phyloP scores from a whole-genome alignment of 2,797 vertebrate genomes.

The Cetoscarus ocellatus region DNA sequence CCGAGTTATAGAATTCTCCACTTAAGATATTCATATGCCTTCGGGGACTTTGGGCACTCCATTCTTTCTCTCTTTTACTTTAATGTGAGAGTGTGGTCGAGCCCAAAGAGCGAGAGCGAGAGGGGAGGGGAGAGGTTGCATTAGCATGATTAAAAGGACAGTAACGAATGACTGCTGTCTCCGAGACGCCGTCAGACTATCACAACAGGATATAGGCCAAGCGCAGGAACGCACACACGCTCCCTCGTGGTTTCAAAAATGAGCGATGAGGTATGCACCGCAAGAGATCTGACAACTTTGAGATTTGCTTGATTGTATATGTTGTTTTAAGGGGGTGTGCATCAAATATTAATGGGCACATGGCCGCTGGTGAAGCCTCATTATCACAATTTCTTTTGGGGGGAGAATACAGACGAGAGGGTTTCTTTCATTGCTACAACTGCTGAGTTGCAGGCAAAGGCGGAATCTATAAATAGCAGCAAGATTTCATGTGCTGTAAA shows the following conservation, averaged over 20 bases:
- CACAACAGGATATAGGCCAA: constrained; percentile 72
- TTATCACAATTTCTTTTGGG: constrained; percentile 81
- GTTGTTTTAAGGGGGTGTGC: constrained; percentile 32
- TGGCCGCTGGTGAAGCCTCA: constrained; percentile 74
- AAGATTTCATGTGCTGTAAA: constrained; percentile 58
- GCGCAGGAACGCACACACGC: constrained; percentile 32
- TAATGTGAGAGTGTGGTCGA: constrained; percentile 46
- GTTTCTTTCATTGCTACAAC: constrained; percentile 73
- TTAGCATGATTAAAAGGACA: constrained; percentile 86
- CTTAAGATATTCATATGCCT: constrained; percentile 79
- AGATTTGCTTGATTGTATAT: constrained; percentile 30
- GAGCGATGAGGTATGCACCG: constrained; percentile 12
- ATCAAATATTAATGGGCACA: constrained; percentile 80
- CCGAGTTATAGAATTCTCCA: constrained; percentile 66
- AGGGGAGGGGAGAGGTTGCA: constrained; percentile 49
- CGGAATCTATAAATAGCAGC: constrained; percentile 71
- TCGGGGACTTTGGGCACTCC: constrained; percentile 69
- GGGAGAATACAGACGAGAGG: constrained; percentile 67
- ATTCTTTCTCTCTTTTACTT: constrained; percentile 63
- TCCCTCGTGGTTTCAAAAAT: constrained; percentile 32
- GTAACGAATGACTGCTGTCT: constrained; percentile 82
- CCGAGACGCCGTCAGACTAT: constrained; percentile 65
- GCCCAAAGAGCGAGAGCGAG: constrained; percentile 1
- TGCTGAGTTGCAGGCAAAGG: constrained; percentile 77
- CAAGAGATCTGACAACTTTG: constrained; percentile 4